These are phyloP conservation scores for Lanistes nyassanus DNA, from an alignment of 1,140 invertebrate genomes.

Conservation along the genomic window DNA sequence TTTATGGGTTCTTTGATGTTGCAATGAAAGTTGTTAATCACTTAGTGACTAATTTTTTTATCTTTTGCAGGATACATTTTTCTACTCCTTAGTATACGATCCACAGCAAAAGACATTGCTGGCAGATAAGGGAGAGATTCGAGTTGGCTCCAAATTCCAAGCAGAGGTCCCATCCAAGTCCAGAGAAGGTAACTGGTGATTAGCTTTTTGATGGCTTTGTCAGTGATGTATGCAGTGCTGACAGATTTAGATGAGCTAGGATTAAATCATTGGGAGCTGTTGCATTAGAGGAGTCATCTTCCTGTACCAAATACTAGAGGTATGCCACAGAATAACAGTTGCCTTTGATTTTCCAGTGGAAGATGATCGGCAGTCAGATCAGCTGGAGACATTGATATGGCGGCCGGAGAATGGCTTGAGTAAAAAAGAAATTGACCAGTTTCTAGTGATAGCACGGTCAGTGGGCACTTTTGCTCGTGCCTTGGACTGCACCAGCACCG, in stretches of 20 bases:
- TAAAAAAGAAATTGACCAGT: slow-evolving; percentile 98
- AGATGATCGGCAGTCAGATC: slow-evolving; percentile 78
- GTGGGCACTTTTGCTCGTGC: slow-evolving; percentile 99
- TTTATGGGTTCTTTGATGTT: not conserved
- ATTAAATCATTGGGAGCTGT: not conserved
- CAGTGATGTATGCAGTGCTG: not conserved
- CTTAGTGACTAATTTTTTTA: slow-evolving; percentile 31
- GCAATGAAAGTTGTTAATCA: not conserved
- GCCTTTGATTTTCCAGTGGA: slow-evolving; percentile 72
- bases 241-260: not conserved
- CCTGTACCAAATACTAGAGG: no score
- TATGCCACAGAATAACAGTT: slow-evolving; percentile 8
- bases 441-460: slow-evolving; percentile 93
- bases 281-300: no score
- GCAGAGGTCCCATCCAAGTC: slow-evolving; percentile 76
- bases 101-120: slow-evolving; percentile 97
- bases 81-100: slow-evolving; percentile 99
- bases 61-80: slow-evolving; percentile 89
- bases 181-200: slow-evolving; percentile 43
- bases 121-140: slow-evolving; percentile 93
- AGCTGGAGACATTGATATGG: slow-evolving; percentile 93
- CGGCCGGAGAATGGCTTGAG: slow-evolving; percentile 88
- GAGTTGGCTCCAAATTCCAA: slow-evolving; percentile 95
- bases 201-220: not conserved
- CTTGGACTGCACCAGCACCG: slow-evolving; percentile 96